Evolutionary conservation across 2,888 invertebrate species (phyloP), one percentile per base, ranked within the genome.

Genomic region (Phorcus lineatus): DNA sequence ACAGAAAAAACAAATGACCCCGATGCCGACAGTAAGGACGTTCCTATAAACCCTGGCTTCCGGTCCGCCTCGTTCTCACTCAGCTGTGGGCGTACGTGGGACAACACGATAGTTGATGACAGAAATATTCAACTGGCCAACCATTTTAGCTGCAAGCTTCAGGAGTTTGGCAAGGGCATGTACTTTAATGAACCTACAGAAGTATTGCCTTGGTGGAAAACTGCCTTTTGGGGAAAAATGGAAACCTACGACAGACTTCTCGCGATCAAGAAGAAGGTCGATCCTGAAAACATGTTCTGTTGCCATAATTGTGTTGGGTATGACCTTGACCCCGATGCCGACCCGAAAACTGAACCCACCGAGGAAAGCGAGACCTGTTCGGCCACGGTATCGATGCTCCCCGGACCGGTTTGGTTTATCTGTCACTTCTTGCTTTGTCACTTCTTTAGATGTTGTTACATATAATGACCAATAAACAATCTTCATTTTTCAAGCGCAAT

Each of bases 241-340:
- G 7, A 16, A 1, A 67, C 52, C 13, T 90, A 90, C 75, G 53
- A 81, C 9, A 81, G 84, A 11, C 82, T 89, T 28, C 76, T 88
- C 17, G 57, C 75, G 3, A 86, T 88, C 76, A 90, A 90, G 81
- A 57, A 74, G 19, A 53, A 74, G 16, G 88, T 83, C 74, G 88
- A 89, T 77, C 86, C 87, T 0, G 82, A 84, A 17, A 85, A 87
- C 74, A 85, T 86, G 74, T 86, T 89, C 80, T 85, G 84, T 31
- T 88, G 89, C 52, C 81, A 84, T 17, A 84, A 88, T 54, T 89
- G 89, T 55, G 89, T 89, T 9, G 88, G 87, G 9, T 89, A 86
- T 7, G 86, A 88, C 62, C 53, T 52, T 28, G 55, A 36, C 36
- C 36, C 36, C 36, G 36, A 36, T 36, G 36, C 36, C 36, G 36